Base-by-base conservation (phyloP, 2,113 vertebrate species). In the Pollimyrus isidori region DNA sequence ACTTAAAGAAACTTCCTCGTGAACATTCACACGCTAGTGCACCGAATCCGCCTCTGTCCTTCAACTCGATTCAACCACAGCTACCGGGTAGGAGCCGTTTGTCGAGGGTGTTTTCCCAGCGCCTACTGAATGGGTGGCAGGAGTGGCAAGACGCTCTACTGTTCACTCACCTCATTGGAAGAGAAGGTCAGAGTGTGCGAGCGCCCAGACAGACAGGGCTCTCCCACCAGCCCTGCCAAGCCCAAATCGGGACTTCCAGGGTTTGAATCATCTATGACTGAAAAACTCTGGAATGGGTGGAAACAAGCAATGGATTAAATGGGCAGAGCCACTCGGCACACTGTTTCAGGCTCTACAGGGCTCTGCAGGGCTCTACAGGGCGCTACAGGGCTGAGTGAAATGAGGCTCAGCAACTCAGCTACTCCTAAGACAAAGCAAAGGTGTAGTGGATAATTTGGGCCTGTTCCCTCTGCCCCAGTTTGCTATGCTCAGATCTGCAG, bases 121-220 rank as follows among this genome's bases (percentile, higher is more conserved):
- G 3, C 45, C 35, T 3, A n/a, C 82, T 62, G 9, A 62, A 84
- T 9, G 2, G 39, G 35, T 50, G 45, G 83, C 45, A 49, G 42
- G 35, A 39, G 30, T 80, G 13, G 7, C 13, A 39, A 76, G 82
- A 42, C 82, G n/a, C 17, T 84, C 82, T 48, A 84, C 21, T 39
- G 46, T 76, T 91, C 91, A 89, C 97, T 97, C 96, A 98, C 97
- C 97, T 98, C 97, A 90, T 96, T 95, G 93, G 97, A 97, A 91
- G 97, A 97, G 95, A 97, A 97, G 94, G 96, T 96, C 93, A 96
- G 96, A 95, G 94, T 96, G 93, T 95, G 95, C 92, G 97, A 96
- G 93, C 96, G 95, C 94, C 96, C 97, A 94, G 95, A 96, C 89
- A 97, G 96, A 92, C 95, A 96, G 94, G 95, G 95, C 91, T 96